Evolutionary conservation across 2,113 vertebrate genomes (phyloP).

Genomic region (Epinephelus moara): DNA sequence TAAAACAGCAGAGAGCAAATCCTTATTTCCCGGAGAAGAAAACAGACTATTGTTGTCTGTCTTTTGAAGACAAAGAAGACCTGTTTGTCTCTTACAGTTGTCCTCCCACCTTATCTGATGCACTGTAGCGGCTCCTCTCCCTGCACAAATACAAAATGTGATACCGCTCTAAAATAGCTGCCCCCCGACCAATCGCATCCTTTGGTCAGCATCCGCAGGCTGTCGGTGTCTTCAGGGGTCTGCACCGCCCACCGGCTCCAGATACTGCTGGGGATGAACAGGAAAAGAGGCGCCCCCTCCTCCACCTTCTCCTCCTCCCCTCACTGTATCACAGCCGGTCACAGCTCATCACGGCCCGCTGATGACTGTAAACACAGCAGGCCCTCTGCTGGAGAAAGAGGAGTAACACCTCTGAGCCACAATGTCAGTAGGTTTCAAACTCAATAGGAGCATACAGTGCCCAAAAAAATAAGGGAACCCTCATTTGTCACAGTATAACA

Average conservation of each 20-base stretch:
- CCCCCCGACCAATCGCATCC: conserved; percentile 22
- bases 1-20: background rate
- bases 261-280: background rate
- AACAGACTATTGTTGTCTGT: conserved; percentile 14
- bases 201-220: conserved; percentile 38
- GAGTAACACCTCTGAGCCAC: background rate
- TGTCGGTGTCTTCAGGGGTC: conserved; percentile 4
- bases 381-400: conserved; percentile 47
- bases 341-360: background rate
- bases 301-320: background rate
- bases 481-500: too few relatives aligned
- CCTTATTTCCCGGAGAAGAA: background rate
- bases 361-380: background rate
- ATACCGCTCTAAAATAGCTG: background rate
- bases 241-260: conserved; percentile 49
- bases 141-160: background rate
- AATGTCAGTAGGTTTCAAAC: background rate
- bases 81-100: background rate
- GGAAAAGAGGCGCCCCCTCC: background rate
- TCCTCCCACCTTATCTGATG: background rate
- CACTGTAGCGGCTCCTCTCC: background rate
- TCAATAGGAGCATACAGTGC: too few relatives aligned
- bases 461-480: too few relatives aligned
- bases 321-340: conserved; percentile 12
- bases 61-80: conserved; percentile 52